These are phyloP conservation scores for Sesia apiformis DNA, from an alignment of 2,888 invertebrate genomes.

Conservation along the genomic window DNA sequence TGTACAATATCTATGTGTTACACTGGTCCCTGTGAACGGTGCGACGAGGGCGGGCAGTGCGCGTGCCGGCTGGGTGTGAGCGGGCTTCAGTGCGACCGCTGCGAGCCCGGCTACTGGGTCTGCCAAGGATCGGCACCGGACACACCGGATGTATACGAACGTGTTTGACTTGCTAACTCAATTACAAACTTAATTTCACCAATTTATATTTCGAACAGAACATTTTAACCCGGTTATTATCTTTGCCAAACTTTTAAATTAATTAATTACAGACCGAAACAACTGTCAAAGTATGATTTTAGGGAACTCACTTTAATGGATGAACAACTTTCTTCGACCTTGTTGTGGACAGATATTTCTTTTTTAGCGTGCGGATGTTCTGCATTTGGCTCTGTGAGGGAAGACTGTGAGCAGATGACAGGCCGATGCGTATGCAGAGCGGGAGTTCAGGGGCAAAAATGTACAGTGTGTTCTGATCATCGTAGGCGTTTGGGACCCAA, in stretches of 20 bases:
- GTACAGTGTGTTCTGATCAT: conserved; percentile 86
- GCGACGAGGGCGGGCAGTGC: conserved; percentile 88
- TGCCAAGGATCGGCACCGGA: conserved; percentile 85
- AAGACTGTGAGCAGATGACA: conserved; percentile 95
- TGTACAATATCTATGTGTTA: neutral
- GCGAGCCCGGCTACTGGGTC: conserved; percentile 93
- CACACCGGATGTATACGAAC: conserved; percentile 87
- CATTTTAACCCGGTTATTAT: neutral
- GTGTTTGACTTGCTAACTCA: conserved; percentile 19
- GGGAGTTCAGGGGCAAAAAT: conserved; percentile 90
- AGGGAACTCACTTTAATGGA: conserved; percentile 4
- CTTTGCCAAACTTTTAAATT: conserved; percentile 5
- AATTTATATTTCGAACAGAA: neutral
- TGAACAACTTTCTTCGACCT: neutral
- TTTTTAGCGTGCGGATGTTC: conserved; percentile 90
- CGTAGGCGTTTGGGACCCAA: conserved; percentile 85
- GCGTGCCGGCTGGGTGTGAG: conserved; percentile 93
- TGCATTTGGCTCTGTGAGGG: conserved; percentile 88
- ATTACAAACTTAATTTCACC: neutral
- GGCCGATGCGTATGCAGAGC: conserved; percentile 91
- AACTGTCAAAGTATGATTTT: conserved; percentile 2
- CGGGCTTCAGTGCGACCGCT: conserved; percentile 89
- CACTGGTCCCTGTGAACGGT: conserved; percentile 80
- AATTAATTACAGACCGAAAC: conserved; percentile 7
- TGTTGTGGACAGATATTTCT: neutral